A percentile compares a stretch with the other conserved stretches of the same genome.
phyloP scores from a whole-genome alignment of 1,140 invertebrate genomes.

The Asobara japonica region DNA sequence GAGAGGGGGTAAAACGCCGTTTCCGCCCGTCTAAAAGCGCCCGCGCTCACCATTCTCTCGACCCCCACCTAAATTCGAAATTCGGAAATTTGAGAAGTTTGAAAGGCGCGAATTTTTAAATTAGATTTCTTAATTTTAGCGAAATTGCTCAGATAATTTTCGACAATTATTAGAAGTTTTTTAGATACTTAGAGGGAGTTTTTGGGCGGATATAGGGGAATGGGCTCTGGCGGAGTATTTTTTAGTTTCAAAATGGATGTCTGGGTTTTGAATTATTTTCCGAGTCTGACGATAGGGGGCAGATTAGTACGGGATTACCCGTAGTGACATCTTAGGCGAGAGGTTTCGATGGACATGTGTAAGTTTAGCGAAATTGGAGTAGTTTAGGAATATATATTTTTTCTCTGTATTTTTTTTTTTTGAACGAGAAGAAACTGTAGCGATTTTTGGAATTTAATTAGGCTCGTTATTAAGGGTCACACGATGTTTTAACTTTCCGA shows the following conservation, averaged over 20 bases:
- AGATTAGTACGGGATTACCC: not conserved
- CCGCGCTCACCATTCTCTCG: not conserved
- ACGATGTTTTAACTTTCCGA: not conserved
- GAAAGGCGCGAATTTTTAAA: too few species aligned
- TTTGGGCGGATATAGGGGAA: not conserved
- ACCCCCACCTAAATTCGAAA: not conserved
- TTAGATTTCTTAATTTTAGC: too few species aligned
- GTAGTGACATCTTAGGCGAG: constrained; percentile 22
- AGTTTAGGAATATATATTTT: too few species aligned
- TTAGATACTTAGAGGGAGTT: too few species aligned
- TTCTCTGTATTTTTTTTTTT: not conserved
- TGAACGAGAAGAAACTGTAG: too few species aligned
- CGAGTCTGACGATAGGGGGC: constrained; percentile 40
- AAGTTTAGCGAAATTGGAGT: not conserved
- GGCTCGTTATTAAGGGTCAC: too few species aligned
- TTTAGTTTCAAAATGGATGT: constrained; percentile 60
- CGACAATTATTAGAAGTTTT: too few species aligned
- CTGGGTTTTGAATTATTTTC: constrained; percentile 47
- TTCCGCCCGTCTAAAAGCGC: not conserved
- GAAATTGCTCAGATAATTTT: too few species aligned
- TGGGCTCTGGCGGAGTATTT: constrained; percentile 46
- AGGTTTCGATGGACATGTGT: not conserved
- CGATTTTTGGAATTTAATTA: too few species aligned
- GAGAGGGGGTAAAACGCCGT: not conserved
- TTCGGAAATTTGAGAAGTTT: not conserved